A percentile compares a stretch with the other conserved stretches of the same genome.
These are phyloP conservation scores for Rhynchomys soricoides DNA, from an alignment of 2,113 vertebrate species.

Conservation along the genomic window DNA sequence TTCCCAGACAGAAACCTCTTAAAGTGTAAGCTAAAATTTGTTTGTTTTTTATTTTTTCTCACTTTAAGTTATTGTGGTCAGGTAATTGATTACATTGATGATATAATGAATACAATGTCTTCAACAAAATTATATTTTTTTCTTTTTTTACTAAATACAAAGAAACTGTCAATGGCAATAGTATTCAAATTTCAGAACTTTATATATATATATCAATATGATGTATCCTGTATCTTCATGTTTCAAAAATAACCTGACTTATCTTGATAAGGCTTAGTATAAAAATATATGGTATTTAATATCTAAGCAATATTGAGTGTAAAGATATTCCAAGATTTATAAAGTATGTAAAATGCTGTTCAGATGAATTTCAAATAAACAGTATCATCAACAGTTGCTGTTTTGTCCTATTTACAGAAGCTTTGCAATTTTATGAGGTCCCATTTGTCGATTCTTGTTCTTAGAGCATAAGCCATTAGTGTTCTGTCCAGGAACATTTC, in stretches of 20 bases:
- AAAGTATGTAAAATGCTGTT: conserved; percentile 19
- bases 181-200: neutral
- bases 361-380: conserved; percentile 46
- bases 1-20: neutral
- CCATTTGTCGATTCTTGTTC: no score
- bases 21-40: neutral
- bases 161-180: conserved; percentile 19
- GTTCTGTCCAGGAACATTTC: no score
- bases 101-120: neutral
- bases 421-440: no score
- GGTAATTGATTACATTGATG: neutral
- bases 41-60: neutral
- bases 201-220: neutral
- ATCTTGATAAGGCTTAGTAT: conserved; percentile 13
- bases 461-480: no score
- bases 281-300: conserved; percentile 22
- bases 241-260: conserved; percentile 41
- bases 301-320: conserved; percentile 31
- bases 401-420: no score
- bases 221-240: neutral
- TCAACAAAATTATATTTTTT: neutral
- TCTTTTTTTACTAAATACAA: conserved; percentile 25
- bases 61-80: conserved; percentile 23
- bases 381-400: no score
- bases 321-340: conserved; percentile 19